These are phyloP conservation scores for Silurus meridionalis DNA, from an alignment of 2,113 vertebrate species.

Conservation along the genomic window DNA sequence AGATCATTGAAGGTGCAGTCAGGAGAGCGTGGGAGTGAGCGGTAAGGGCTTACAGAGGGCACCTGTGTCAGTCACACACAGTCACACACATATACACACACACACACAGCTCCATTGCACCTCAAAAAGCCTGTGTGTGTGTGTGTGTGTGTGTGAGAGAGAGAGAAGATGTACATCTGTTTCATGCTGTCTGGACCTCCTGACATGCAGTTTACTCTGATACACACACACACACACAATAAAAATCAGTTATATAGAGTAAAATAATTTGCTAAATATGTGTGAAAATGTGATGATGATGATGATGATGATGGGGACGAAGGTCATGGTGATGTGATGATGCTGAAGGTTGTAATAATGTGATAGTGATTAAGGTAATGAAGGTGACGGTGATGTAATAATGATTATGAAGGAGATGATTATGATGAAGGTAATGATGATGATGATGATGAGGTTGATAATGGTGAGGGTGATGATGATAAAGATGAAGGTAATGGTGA, in stretches of 20 bases:
- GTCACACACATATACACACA: slow-evolving; percentile 47
- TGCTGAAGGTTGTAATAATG: too few relatives aligned
- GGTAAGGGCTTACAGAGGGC: slow-evolving; percentile 58
- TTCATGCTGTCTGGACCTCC: neutral
- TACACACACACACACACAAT: neutral
- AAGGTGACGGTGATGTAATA: too few relatives aligned
- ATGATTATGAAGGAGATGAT: too few relatives aligned
- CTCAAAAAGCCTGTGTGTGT: neutral
- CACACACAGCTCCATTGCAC: slow-evolving; percentile 41
- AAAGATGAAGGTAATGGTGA: too few relatives aligned
- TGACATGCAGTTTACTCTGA: neutral
- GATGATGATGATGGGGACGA: neutral
- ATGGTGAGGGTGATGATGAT: too few relatives aligned
- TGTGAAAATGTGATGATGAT: neutral
- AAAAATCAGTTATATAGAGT: too few relatives aligned
- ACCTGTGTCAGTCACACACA: slow-evolving; percentile 57
- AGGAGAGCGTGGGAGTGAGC: slow-evolving; percentile 52
- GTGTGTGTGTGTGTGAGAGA: neutral
- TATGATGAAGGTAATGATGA: too few relatives aligned
- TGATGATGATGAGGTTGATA: too few relatives aligned
- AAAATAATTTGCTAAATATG: neutral
- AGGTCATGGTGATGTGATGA: neutral
- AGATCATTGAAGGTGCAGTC: slow-evolving; percentile 47
- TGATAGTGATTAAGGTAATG: too few relatives aligned
- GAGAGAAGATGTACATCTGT: slow-evolving; percentile 8